Base-by-base conservation (phyloP, 2,888 invertebrate species). In the Homarus gammarus region DNA sequence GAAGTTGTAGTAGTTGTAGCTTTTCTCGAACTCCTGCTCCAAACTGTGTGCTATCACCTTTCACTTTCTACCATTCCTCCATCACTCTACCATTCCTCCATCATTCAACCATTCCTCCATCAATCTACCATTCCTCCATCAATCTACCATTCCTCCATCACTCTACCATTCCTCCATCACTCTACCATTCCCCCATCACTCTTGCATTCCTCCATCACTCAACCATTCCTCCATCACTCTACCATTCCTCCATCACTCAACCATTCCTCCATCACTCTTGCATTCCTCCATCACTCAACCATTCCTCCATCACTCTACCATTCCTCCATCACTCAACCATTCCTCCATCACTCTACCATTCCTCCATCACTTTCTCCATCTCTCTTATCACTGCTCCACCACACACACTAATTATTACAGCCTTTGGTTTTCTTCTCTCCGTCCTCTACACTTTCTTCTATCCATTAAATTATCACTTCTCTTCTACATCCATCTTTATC, bases 301-400 rank as follows among this genome's bases (percentile, higher is more conserved):
- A 15, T n/a, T 31, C 70, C 33, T 70, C 31, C 70, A 36, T 70
- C 31, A 31, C 31, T 36, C 18, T 33, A 2, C 27, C 18, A 15
- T n/a, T 31, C 70, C 33, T 70, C 31, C 70, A 36, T 70, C 31
- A 31, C 31, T 36, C 18, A 27, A 44, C 12, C 12, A 44, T 10
- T 44, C 44, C 44, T 44, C 12, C 44, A 44, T 33, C 38, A n/a
- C 36, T 73, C 27, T 15, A 36, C 18, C 73, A 36, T 22, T 6
- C 36, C 40, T n/a, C 73, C 38, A 18, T 79, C 79, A 33, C 79
- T 61, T 49, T 49, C 49, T 78, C 78, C 49, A 31, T 78, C 49
- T 78, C 49, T 44, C 78, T 27, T 36, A n/a, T 36, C 36, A 31
- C 27, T 36, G 31, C 70, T 27, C 70, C 36, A 12, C 33, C 68